phyloP scores from a whole-genome alignment of 2,888 invertebrate species.

The Mythimna impura region DNA sequence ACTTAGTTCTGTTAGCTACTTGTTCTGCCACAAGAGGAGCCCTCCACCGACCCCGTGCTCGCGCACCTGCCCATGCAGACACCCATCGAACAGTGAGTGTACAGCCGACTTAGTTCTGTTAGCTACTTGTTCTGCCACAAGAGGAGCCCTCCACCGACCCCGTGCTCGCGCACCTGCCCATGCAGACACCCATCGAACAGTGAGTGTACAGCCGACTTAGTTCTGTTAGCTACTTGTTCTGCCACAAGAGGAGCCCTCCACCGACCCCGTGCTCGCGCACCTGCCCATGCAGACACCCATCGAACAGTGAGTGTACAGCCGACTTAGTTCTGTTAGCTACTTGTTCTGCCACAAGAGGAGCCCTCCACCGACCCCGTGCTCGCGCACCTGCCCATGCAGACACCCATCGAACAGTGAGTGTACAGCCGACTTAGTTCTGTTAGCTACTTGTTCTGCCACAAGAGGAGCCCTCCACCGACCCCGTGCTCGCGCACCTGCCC shows the following conservation, averaged over 20 bases:
- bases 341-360: not conserved
- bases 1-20: not conserved
- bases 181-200: too few relatives aligned
- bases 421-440: not conserved
- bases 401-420: constrained; percentile 77
- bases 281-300: constrained; percentile 76
- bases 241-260: constrained; percentile 68
- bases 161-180: too few relatives aligned
- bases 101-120: not conserved
- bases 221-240: constrained; percentile 92
- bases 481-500: not conserved
- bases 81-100: not conserved
- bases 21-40: not conserved
- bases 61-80: not conserved
- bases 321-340: not conserved
- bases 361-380: not conserved
- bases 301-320: constrained; percentile 31
- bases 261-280: constrained; percentile 84
- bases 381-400: constrained; percentile 12
- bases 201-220: too few relatives aligned
- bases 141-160: not conserved
- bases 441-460: not conserved
- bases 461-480: constrained; percentile 5
- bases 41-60: constrained; percentile 1
- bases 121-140: not conserved